Percentiles rank a stretch among this genome's conserved stretches.
Evolutionary conservation across 2,113 vertebrate genomes (phyloP).

Genomic region (Pandion haliaetus): DNA sequence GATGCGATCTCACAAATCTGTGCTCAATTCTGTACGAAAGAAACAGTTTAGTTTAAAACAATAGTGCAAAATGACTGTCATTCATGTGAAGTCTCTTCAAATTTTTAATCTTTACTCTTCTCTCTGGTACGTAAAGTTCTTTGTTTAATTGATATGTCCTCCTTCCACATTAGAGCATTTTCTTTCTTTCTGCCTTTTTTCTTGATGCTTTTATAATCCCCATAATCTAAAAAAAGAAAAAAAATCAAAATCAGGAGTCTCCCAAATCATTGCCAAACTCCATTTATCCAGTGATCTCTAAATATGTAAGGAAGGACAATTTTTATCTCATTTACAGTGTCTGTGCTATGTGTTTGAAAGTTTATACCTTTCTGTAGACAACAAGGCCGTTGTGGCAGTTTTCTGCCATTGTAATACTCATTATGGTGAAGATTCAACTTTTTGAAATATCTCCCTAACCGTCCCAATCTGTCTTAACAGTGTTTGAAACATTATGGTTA

Average conservation of each 20-base stretch:
- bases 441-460: neutral
- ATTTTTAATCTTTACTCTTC: neutral
- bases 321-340: neutral
- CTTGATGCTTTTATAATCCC: neutral
- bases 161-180: neutral
- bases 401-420: neutral
- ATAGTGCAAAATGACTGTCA: neutral
- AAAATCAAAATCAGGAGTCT: neutral
- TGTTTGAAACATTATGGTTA: neutral
- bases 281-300: neutral
- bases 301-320: neutral
- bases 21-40: neutral
- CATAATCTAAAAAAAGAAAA: neutral
- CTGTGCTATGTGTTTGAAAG: neutral
- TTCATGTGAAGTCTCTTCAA: neutral
- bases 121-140: neutral
- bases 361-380: neutral
- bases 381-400: neutral
- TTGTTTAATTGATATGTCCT: neutral
- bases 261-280: neutral
- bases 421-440: neutral
- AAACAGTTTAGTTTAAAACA: neutral
- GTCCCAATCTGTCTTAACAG: neutral
- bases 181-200: neutral
- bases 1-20: neutral